A percentile compares a stretch with the other conserved stretches of the same genome.
Conservation (phyloP, 2,113 vertebrate species). For the Willisornis vidua region DNA sequence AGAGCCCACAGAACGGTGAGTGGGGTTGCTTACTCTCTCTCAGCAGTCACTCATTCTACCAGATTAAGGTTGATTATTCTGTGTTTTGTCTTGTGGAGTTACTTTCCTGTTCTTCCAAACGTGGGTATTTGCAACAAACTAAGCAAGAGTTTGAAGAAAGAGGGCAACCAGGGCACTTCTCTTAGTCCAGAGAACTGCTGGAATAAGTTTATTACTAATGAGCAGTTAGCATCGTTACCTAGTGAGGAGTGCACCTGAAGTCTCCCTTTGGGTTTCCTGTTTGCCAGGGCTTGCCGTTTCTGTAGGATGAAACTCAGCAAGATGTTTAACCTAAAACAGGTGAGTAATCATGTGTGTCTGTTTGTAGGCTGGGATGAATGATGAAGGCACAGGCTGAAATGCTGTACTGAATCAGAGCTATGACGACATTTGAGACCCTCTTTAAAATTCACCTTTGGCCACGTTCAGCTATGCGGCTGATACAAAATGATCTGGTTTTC, state of each 20-base stretch:
- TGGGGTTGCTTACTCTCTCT: rapidly evolving
- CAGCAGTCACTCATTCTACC: neutral
- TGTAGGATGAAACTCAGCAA: neutral
- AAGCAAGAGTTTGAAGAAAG: neutral
- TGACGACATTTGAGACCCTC: neutral
- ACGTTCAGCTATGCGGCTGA: rapidly evolving
- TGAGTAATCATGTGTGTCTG: neutral
- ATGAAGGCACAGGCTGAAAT: neutral
- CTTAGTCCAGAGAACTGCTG: neutral
- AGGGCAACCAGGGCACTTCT: neutral
- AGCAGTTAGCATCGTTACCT: neutral
- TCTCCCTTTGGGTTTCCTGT: neutral
- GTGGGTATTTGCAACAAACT: neutral
- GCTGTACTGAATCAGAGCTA: neutral
- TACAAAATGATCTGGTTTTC: neutral
- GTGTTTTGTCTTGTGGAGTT: neutral
- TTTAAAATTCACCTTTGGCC: neutral
- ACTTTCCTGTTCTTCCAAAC: neutral
- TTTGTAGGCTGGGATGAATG: neutral
- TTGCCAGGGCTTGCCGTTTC: neutral
- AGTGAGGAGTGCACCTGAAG: neutral
- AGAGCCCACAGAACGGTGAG: neutral
- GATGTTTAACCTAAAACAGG: neutral
- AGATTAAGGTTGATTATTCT: neutral
- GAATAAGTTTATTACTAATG: neutral